Evolutionary conservation across 2,888 invertebrate genomes (phyloP).

Genomic region (Drosophila austrosaltans): DNA sequence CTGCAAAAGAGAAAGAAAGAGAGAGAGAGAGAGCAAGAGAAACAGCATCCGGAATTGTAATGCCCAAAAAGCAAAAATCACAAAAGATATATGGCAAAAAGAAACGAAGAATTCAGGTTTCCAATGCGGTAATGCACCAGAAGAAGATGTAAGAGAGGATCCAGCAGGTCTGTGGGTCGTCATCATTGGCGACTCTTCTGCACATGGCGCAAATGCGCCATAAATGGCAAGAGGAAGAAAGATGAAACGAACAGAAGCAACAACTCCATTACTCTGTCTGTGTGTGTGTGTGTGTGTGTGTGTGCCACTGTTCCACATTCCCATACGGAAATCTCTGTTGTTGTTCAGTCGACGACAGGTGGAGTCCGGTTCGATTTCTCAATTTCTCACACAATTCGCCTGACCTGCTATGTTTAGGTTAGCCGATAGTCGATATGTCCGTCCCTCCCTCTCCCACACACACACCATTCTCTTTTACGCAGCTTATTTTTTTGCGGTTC

Average conservation of each 20-base stretch:
- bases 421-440: neutral
- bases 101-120: constrained; percentile 71
- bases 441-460: neutral
- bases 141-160: constrained; percentile 17
- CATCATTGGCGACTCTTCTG: constrained; percentile 48
- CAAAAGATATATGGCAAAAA: constrained; percentile 37
- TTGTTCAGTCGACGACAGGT: constrained; percentile 41
- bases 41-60: constrained; percentile 73
- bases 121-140: constrained; percentile 73
- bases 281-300: neutral
- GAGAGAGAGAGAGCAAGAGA: constrained; percentile 23
- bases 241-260: constrained; percentile 12
- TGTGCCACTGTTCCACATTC: constrained; percentile 78
- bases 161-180: constrained; percentile 46
- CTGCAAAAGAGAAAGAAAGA: constrained; percentile 11
- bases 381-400: constrained; percentile 43
- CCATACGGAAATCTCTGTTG: constrained; percentile 69
- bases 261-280: constrained; percentile 39
- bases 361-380: constrained; percentile 49
- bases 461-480: constrained; percentile 13
- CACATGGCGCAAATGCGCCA: constrained; percentile 40
- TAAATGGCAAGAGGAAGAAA: constrained; percentile 36
- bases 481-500: constrained; percentile 65
- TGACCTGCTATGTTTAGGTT: constrained; percentile 37
- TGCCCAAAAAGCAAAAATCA: constrained; percentile 51